phyloP scores from a whole-genome alignment of 2,888 invertebrate genomes.

The Machimus rusticus region DNA sequence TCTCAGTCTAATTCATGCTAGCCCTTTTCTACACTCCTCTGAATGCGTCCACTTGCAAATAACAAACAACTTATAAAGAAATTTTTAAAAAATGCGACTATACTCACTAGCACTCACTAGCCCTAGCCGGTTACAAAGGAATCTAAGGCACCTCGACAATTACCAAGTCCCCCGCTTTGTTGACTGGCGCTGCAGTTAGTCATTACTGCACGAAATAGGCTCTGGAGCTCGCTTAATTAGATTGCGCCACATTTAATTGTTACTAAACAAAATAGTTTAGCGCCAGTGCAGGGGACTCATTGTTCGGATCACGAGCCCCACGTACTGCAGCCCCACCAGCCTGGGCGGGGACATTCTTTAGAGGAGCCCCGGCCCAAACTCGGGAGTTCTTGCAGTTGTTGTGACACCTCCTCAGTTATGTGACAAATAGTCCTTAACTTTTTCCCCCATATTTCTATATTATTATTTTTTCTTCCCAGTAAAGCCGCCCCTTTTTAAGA shows the following conservation, averaged over 20 bases:
- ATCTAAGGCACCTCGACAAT: background rate
- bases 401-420: background rate
- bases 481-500: background rate
- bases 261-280: constrained; percentile 15
- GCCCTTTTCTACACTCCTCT: background rate
- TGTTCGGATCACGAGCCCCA: background rate
- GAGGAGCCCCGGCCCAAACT: background rate
- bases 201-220: background rate
- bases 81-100: background rate
- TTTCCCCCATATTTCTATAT: background rate
- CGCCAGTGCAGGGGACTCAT: background rate
- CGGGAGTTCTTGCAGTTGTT: background rate
- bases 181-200: background rate
- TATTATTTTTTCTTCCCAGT: background rate
- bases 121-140: background rate
- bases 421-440: constrained; percentile 34
- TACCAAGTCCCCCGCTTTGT: background rate
- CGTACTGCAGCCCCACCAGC: background rate
- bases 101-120: background rate
- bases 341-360: background rate
- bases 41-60: background rate
- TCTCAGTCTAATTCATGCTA: background rate
- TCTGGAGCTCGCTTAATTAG: background rate
- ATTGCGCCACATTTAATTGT: constrained; percentile 25
- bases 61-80: background rate